phyloP scores from a whole-genome alignment of 2,797 vertebrate species.

The Xiphophorus birchmanni region DNA sequence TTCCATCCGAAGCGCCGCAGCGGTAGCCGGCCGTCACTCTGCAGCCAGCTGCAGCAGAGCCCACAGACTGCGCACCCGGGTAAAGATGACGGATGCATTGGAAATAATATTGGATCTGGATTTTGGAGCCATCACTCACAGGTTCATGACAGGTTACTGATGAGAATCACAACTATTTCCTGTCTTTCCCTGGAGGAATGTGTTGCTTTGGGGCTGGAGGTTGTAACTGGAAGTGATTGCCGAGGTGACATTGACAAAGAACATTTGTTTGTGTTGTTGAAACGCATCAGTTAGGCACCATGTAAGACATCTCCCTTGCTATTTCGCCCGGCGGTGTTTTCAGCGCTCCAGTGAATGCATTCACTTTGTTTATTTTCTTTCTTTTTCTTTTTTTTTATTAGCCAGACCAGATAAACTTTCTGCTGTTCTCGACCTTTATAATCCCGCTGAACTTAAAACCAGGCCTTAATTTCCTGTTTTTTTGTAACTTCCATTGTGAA shows the following conservation, averaged over 20 bases:
- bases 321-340: slow-evolving; percentile 50
- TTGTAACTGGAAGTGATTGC: slow-evolving; percentile 28
- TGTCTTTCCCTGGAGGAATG: slow-evolving; percentile 50
- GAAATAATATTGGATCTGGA: slow-evolving; percentile 67
- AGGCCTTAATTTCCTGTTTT: slow-evolving; percentile 50
- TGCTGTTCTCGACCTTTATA: slow-evolving; percentile 44
- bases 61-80: slow-evolving; percentile 46
- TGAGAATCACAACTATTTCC: slow-evolving; percentile 72
- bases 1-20: slow-evolving; percentile 33
- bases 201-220: slow-evolving; percentile 25
- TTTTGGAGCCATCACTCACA: slow-evolving; percentile 61
- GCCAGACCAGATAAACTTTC: slow-evolving; percentile 47
- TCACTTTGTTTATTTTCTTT: slow-evolving; percentile 39
- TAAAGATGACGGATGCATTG: slow-evolving; percentile 68
- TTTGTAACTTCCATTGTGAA: slow-evolving; percentile 33
- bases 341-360: slow-evolving; percentile 34
- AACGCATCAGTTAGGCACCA: slow-evolving; percentile 36
- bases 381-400: slow-evolving; percentile 47
- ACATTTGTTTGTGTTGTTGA: slow-evolving; percentile 42
- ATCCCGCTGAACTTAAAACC: slow-evolving; percentile 62
- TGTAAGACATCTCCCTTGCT: slow-evolving; percentile 31
- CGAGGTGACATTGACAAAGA: slow-evolving; percentile 58
- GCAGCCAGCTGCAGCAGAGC: slow-evolving; percentile 47
- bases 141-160: slow-evolving; percentile 74
- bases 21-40: slow-evolving; percentile 35